Base-by-base conservation (phyloP, 2,797 vertebrate species). In the Sebastes melanostomus region DNA sequence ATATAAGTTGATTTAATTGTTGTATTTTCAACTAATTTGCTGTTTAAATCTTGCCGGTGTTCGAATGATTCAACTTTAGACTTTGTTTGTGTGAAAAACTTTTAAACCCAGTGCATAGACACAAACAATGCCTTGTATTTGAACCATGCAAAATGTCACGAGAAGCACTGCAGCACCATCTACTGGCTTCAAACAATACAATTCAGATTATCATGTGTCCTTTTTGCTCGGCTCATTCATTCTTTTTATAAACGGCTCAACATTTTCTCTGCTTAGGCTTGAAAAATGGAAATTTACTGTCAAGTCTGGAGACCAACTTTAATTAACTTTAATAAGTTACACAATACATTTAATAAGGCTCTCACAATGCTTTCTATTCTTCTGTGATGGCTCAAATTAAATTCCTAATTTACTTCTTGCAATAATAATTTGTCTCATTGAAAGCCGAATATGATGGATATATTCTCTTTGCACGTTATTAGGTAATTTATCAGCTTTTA, bases 111-210 rank as follows among this genome's bases (percentile, higher is more conserved):
- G 13, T 72, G 55, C 22, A 52, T 52, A 24, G 52, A n/a, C 3
- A 38, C 20, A 55, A 56, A 14, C 20, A 6, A 38, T 38, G 14
- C 4, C 5, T 54, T 24, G 10, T 29, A 0, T 62, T 20, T 68
- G 11, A 59, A 25, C 2, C 12, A 24, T 9, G 5, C 13, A 73
- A 61, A 16, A 65, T 14, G 4, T 65, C 42, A 36, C 50, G 71
- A 14, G 34, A 72, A 82, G 81, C 29, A 30, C 85, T 80, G 32
- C 12, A 81, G 76, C 87, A 2, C 92, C 91, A 91, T 84, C 92
- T 92, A 76, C 55, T 92, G 93, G 83, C 55, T 60, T 60, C 14
- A 30, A 46, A 52, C 54, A 55, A 5, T 3, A 4, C 25, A 70
- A 55, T 8, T 55, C 25, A 58, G 12, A 78, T 73, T 8, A 54